A percentile compares a stretch with the other conserved stretches of the same genome.
These are phyloP conservation scores for Gastrophysa polygoni DNA, from an alignment of 2,888 invertebrate species.

Conservation along the genomic window DNA sequence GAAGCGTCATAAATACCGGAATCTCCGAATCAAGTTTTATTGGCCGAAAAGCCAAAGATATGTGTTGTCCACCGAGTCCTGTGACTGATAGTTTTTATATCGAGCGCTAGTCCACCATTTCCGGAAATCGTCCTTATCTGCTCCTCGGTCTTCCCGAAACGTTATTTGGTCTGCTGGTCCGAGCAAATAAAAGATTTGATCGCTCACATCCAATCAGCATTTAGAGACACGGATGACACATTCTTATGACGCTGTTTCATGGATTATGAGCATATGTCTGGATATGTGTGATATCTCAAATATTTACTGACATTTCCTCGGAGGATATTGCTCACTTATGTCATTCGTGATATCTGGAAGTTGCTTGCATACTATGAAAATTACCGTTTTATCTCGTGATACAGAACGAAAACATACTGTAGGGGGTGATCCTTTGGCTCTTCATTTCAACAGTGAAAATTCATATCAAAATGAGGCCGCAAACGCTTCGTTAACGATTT, in stretches of 20 bases:
- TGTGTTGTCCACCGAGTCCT: constrained; percentile 52
- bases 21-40: constrained; percentile 64
- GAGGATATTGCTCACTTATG: too few relatives aligned
- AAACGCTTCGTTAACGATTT: too few relatives aligned
- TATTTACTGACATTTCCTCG: constrained; percentile 49
- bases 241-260: constrained; percentile 48
- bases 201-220: constrained; percentile 57
- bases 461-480: too few relatives aligned
- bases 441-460: too few relatives aligned
- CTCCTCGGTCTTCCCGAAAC: constrained; percentile 10
- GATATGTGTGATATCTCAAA: constrained; percentile 47
- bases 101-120: constrained; percentile 31
- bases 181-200: constrained; percentile 56
- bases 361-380: too few relatives aligned
- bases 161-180: constrained; percentile 43
- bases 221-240: constrained; percentile 53
- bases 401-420: too few relatives aligned
- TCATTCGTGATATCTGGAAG: too few relatives aligned
- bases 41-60: constrained; percentile 68
- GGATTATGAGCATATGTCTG: constrained; percentile 49
- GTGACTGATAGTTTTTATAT: constrained; percentile 56
- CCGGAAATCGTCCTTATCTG: neutral
- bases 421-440: too few relatives aligned
- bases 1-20: constrained; percentile 53
- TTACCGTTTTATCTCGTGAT: too few relatives aligned